Percentiles rank a stretch among this genome's conserved stretches.
phyloP scores from a whole-genome alignment of 2,113 vertebrate genomes.

The Larimichthys polyactis region DNA sequence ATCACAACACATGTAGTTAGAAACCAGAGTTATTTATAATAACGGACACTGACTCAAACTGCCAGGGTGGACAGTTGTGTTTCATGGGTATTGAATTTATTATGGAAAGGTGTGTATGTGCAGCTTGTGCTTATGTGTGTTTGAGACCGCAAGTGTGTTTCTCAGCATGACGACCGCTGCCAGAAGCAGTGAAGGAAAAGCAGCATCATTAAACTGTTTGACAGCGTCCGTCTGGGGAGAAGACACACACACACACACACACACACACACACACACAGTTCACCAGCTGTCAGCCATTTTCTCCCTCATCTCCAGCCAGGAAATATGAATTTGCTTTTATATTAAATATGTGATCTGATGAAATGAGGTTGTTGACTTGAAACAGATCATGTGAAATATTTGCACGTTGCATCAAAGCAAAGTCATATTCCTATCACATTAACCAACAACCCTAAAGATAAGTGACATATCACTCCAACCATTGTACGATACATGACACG shows the following conservation, averaged over 20 bases:
- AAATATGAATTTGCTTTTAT: neutral
- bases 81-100: no score
- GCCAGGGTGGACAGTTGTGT: no score
- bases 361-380: neutral
- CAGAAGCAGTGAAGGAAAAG: slow-evolving; percentile 23
- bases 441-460: neutral
- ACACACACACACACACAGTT: no score
- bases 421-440: neutral
- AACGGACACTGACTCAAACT: no score
- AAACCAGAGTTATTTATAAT: no score
- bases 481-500: neutral
- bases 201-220: slow-evolving; percentile 62
- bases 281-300: no score
- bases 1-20: neutral
- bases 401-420: neutral
- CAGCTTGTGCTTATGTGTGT: neutral
- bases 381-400: slow-evolving; percentile 1
- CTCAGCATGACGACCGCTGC: neutral
- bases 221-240: slow-evolving; percentile 58
- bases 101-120: no score
- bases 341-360: slow-evolving; percentile 1
- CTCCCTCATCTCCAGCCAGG: no score
- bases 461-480: neutral
- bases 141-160: slow-evolving; percentile 1
- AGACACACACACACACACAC: neutral